A percentile compares a stretch with the other conserved stretches of the same genome.
phyloP scores from a whole-genome alignment of 1,140 invertebrate species.

The Ceratosolen solmsi region DNA sequence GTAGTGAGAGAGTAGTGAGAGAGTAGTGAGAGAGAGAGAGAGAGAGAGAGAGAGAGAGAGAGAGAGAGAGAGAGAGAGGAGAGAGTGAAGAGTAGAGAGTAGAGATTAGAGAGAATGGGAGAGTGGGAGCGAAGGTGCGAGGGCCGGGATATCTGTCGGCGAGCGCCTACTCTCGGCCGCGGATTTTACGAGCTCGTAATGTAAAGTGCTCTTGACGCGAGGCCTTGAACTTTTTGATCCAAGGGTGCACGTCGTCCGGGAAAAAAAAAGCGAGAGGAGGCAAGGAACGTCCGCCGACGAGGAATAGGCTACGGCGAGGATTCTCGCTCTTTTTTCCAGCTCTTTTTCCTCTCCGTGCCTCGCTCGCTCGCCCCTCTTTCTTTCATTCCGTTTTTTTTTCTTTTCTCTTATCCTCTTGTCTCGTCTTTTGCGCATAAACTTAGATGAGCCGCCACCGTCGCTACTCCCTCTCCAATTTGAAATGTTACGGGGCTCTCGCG shows the following conservation, averaged over 20 bases:
- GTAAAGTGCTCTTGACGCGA: conserved; percentile 40
- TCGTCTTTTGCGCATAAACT: too few relatives aligned
- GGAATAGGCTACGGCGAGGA: neutral
- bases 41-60: conserved; percentile 26
- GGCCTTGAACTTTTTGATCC: conserved; percentile 53
- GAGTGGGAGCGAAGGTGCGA: neutral
- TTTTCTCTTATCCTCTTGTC: neutral
- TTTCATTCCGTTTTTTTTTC: neutral
- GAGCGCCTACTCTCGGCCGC: conserved; percentile 1
- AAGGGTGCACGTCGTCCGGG: conserved; percentile 26
- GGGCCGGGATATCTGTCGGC: neutral
- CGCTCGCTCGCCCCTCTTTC: neutral
- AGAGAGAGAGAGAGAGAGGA: neutral
- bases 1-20: too few relatives aligned
- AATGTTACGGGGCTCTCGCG: neutral
- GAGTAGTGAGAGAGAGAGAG: conserved; percentile 12
- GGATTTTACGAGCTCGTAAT: conserved; percentile 55
- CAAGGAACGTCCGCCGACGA: neutral
- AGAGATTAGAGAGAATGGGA: too few relatives aligned
- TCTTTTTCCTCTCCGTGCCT: neutral
- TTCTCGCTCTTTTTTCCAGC: neutral
- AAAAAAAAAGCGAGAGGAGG: neutral
- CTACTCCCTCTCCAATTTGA: neutral
- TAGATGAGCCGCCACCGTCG: neutral
- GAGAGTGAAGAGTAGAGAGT: neutral